Percentiles rank a stretch among this genome's conserved stretches.
Conservation (phyloP, 1,140 invertebrate genomes). For the Venturia canescens region DNA sequence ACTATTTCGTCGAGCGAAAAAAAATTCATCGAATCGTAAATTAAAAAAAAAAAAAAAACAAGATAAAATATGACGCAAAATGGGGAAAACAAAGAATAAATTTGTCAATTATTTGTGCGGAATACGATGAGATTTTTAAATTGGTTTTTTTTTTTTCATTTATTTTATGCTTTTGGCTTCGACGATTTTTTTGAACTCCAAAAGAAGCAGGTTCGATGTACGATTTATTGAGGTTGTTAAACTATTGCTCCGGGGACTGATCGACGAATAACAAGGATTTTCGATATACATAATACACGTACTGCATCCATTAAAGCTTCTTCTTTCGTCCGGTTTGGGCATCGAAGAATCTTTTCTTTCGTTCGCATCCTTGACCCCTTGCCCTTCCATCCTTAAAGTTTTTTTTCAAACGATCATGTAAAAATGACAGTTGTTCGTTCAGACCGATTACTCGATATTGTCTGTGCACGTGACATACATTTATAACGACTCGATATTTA, state of each 20-base stretch:
- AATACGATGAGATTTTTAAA: background rate
- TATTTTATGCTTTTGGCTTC: background rate
- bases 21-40: conserved; percentile 5
- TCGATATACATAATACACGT: conserved; percentile 26
- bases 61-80: too few relatives aligned
- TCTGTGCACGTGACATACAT: conserved; percentile 62
- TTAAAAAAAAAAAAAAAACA: background rate
- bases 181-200: background rate
- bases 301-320: conserved; percentile 12
- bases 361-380: too few relatives aligned
- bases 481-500: conserved; percentile 60
- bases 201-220: background rate
- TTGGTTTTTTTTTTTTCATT: background rate
- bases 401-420: background rate
- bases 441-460: conserved; percentile 35
- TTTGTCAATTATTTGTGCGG: conserved; percentile 42
- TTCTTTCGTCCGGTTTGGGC: background rate
- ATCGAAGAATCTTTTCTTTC: conserved; percentile 7
- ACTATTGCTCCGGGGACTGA: background rate
- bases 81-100: background rate
- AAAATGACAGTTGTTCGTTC: background rate
- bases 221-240: background rate
- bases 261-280: conserved; percentile 30
- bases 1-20: conserved; percentile 33
- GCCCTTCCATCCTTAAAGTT: too few relatives aligned